Evolutionary conservation across 2,797 vertebrate genomes (phyloP), one percentile per base, ranked within the genome.

Genomic region (Semaprochilodus insignis): DNA sequence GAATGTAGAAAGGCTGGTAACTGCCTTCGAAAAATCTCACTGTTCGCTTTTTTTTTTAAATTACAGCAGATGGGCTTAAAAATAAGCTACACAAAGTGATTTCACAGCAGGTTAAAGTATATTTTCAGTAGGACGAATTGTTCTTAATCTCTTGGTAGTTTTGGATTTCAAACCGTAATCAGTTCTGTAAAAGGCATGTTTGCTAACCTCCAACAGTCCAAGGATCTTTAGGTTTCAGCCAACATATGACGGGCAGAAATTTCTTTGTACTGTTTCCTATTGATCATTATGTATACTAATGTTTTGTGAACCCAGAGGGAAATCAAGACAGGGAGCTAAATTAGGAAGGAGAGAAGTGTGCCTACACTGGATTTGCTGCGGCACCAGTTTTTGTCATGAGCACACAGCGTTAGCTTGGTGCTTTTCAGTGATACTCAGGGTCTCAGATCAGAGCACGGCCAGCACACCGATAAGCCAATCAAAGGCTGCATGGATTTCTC

Each of bases 401-500:
- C 75, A 78, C 59, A 13, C 27, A 23, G 51, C 34, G 31, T 27
- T 48, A 83, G 57, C 82, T 72, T 69, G 74, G 23, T 40, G 81
- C 74, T 86, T 89, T 87, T 83, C 66, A 80, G 60, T 65, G 81
- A 72, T 34, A 51, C 25, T 82, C 78, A 83, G 79, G 78, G 34
- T 66, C 65, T 66, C 44, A 81, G 83, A 85, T 86, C 83, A 83
- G 77, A 81, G 80, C 65, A 85, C 13, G 81, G 86, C 78, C 73
- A 55, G 77, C 69, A 83, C 85, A 84, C 69, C 81, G 79, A 89
- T 85, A 88, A 91, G 63, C 36, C 40, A 67, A 85, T 88, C 57
- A 81, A 86, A 88, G 83, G 82, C 40, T 85, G 81, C 88, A 86
- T 72, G 87, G 88, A 89, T 83, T 75, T 55, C 78, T 73, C 62